Evolutionary conservation across 1,140 invertebrate species (phyloP), one percentile per base, ranked within the genome.

Genomic region (Dendroctonus valens): DNA sequence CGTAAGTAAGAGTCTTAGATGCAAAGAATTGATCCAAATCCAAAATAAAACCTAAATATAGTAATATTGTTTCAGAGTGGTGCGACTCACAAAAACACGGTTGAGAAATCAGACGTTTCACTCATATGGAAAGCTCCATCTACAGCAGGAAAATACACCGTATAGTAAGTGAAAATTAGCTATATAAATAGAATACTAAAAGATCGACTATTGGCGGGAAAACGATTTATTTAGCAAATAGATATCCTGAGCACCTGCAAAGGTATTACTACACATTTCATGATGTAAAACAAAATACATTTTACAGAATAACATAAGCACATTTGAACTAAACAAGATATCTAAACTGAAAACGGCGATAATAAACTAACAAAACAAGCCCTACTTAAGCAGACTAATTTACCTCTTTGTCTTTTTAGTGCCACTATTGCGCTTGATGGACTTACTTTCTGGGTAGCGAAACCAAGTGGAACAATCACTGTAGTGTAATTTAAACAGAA

Each of bases 401-500:
- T 26, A 14, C n/a, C 9, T 26, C 0, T 7, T 52, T 52, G 57
- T 69, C 50, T 65, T 57, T 79, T 73, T 63, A 76, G 78, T 54
- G 76, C 68, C 9, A 81, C 80, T 46, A 73, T 79, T 7, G 80
- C 79, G 15, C 70, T 79, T 68, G 73, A 79, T 70, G 78, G 78
- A 11, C 76, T 73, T 37, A 70, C 69, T 58, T 81, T 78, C 71
- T 81, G 80, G 80, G 79, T 76, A 8, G 44, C 54, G 3, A 68
- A 76, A 70, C 74, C 75, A 67, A 73, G 65, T 39, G 68, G 68
- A 60, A 72, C 53, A 40, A 75, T 76, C 49, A 75, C 65, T 54
- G 71, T 76, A 15, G 53, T 11, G 8, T 71, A 69, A 71, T 41
- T 52, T 48, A n/a, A 48, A 26, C 26, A 3, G 26, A 26, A 26